phyloP scores from a whole-genome alignment of 2,113 vertebrate species.

The Coptodon bakossiorum region DNA sequence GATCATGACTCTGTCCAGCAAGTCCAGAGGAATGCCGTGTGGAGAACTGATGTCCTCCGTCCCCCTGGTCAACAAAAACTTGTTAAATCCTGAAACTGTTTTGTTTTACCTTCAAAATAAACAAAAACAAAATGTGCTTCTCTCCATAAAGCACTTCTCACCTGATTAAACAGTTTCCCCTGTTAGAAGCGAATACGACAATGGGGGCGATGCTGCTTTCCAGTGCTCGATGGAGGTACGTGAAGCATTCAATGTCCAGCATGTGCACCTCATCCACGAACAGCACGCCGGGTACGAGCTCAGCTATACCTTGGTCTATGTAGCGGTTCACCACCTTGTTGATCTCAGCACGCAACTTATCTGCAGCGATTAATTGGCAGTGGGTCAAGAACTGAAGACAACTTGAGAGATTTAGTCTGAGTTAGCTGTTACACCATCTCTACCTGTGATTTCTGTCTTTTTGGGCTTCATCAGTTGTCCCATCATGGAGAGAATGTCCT shows the following conservation, averaged over 20 bases:
- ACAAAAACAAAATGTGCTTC: neutral
- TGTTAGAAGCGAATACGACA: slow-evolving; percentile 95
- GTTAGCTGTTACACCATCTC: neutral
- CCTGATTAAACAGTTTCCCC: slow-evolving; percentile 94
- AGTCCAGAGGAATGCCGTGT: slow-evolving; percentile 91
- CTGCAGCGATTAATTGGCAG: slow-evolving; percentile 58
- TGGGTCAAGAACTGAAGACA: neutral
- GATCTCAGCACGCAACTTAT: slow-evolving; percentile 95
- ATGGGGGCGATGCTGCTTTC: slow-evolving; percentile 95
- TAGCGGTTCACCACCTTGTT: slow-evolving; percentile 99
- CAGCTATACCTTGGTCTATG: slow-evolving; percentile 95
- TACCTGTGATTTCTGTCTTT: slow-evolving; percentile 98
- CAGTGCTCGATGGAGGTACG: slow-evolving; percentile 91
- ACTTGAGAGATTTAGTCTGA: neutral
- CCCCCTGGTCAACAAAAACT: slow-evolving; percentile 70
- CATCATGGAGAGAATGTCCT: slow-evolving; percentile 99
- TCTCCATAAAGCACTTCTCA: slow-evolving; percentile 21
- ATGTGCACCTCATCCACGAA: slow-evolving; percentile 98
- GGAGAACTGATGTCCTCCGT: slow-evolving; percentile 93
- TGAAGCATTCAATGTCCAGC: slow-evolving; percentile 98
- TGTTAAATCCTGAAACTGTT: neutral
- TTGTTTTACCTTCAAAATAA: neutral
- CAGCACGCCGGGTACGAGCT: slow-evolving; percentile 92
- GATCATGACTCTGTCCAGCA: slow-evolving; percentile 95
- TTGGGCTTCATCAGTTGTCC: slow-evolving; percentile 98